phyloP scores from a whole-genome alignment of 2,113 vertebrate genomes.

The Bubo bubo region DNA sequence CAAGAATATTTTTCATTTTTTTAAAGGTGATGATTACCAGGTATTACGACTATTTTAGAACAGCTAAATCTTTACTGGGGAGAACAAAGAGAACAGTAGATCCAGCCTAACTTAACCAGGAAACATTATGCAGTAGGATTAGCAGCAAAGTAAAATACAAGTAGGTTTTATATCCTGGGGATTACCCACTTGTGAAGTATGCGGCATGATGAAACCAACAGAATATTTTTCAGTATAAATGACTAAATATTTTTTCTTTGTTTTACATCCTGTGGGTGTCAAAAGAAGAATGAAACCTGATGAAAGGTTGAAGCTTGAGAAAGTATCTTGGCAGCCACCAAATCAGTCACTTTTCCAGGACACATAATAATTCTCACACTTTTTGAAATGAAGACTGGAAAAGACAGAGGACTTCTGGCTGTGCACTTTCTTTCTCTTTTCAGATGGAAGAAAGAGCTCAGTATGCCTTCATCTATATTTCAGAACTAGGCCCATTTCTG shows the following conservation, averaged over 20 bases:
- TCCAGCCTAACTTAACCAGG: background rate
- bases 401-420: background rate
- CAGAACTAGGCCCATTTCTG: background rate
- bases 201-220: background rate
- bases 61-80: background rate
- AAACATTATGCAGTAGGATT: background rate
- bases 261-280: background rate
- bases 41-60: background rate
- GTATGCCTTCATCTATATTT: background rate
- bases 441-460: background rate
- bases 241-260: background rate
- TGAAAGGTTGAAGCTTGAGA: background rate
- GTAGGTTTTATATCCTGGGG: background rate
- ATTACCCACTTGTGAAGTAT: background rate
- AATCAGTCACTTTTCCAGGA: background rate
- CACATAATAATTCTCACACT: background rate
- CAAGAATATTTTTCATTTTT: background rate
- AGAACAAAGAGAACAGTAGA: background rate
- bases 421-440: background rate
- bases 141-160: background rate
- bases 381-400: background rate
- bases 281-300: background rate
- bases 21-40: background rate
- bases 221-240: background rate
- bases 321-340: background rate